phyloP scores from a whole-genome alignment of 2,113 vertebrate genomes.

The Eulacestoma nigropectus region DNA sequence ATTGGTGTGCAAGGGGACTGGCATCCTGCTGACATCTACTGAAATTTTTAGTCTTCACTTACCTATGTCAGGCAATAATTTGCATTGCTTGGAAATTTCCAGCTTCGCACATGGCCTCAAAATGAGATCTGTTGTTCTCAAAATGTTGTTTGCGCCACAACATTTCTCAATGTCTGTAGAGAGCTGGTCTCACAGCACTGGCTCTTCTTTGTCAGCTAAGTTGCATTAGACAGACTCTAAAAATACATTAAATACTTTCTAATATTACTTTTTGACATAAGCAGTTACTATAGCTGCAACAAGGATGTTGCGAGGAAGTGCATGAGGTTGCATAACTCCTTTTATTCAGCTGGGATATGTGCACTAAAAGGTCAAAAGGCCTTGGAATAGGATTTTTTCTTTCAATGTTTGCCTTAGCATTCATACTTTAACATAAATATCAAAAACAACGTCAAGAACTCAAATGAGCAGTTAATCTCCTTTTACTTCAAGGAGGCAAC shows the following conservation, averaged over 20 bases:
- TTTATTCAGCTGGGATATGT: neutral
- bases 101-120: neutral
- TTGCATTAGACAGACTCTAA: constrained; percentile 35
- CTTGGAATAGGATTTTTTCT: neutral
- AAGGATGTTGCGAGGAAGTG: neutral
- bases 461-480: neutral
- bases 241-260: constrained; percentile 48
- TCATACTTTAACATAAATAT: neutral
- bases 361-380: neutral
- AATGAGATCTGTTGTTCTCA: neutral
- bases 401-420: neutral
- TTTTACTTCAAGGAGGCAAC: neutral
- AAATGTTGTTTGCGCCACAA: neutral
- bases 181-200: neutral
- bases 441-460: neutral
- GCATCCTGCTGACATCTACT: neutral
- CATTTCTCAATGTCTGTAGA: neutral
- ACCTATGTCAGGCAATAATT: neutral
- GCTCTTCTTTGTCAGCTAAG: neutral
- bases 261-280: constrained; percentile 27
- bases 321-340: neutral
- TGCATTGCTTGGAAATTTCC: neutral
- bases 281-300: neutral
- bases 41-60: neutral
- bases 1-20: neutral